Percentiles rank a stretch among this genome's conserved stretches.
Evolutionary conservation across 2,797 vertebrate species (phyloP).

Genomic region (Xyrichtys novacula): DNA sequence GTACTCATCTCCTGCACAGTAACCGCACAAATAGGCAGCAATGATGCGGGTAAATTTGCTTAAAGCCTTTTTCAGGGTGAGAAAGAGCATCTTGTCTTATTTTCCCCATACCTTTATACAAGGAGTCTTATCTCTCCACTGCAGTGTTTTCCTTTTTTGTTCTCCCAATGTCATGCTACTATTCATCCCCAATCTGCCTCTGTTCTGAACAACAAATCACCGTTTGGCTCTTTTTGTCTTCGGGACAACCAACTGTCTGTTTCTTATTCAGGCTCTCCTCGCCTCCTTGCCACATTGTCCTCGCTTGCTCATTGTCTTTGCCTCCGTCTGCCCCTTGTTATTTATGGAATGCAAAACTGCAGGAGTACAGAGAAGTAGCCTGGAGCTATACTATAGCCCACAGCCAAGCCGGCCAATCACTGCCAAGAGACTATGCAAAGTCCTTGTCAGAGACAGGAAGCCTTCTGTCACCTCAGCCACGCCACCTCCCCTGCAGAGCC

Average conservation of each 20-base stretch:
- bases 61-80: slow-evolving; percentile 58
- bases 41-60: slow-evolving; percentile 67
- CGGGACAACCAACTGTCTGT: slow-evolving; percentile 80
- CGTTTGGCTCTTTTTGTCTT: slow-evolving; percentile 84
- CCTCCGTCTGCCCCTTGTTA: slow-evolving; percentile 76
- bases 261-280: slow-evolving; percentile 81
- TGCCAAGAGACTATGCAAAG: slow-evolving; percentile 69
- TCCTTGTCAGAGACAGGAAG: slow-evolving; percentile 56
- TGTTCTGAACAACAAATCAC: slow-evolving; percentile 85
- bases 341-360: slow-evolving; percentile 77
- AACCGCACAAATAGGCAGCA: slow-evolving; percentile 45
- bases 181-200: slow-evolving; percentile 84
- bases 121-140: slow-evolving; percentile 80
- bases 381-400: slow-evolving; percentile 54
- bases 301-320: slow-evolving; percentile 79
- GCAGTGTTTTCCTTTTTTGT: slow-evolving; percentile 86
- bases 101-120: slow-evolving; percentile 69
- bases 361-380: slow-evolving; percentile 63
- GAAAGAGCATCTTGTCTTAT: slow-evolving; percentile 69
- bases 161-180: slow-evolving; percentile 84
- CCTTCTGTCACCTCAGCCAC: slow-evolving; percentile 66
- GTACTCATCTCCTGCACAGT: slow-evolving; percentile 31
- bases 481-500: slow-evolving; percentile 20
- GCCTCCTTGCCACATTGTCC: slow-evolving; percentile 79
- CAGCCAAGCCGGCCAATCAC: slow-evolving; percentile 55